Evolutionary conservation across 2,888 invertebrate species (phyloP).

Genomic region (Ommatoiulus sabulosus): DNA sequence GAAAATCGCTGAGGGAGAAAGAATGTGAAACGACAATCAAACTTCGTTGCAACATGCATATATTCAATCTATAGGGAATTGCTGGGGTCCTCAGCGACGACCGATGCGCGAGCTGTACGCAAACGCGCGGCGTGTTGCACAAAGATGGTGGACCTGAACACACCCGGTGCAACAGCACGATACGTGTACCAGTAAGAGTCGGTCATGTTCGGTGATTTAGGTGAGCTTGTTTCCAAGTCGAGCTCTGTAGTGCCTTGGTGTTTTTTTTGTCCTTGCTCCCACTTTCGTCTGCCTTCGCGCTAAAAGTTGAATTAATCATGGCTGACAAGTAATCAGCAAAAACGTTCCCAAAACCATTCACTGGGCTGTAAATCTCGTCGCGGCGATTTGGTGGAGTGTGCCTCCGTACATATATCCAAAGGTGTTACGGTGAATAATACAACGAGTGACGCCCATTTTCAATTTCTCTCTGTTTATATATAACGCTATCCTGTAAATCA

Average conservation of each 20-base stretch:
- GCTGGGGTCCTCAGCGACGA: too few species aligned
- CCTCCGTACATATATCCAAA: neutral
- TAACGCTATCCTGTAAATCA: slow-evolving; percentile 35
- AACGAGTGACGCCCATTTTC: slow-evolving; percentile 17
- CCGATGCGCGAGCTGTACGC: too few species aligned
- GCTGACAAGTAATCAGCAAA: slow-evolving; percentile 36
- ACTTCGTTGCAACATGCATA: neutral
- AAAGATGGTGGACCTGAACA: neutral
- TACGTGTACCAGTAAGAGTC: neutral
- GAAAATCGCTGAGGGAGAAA: neutral
- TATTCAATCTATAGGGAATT: neutral
- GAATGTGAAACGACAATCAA: neutral
- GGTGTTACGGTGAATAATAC: slow-evolving; percentile 35
- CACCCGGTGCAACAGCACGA: neutral
- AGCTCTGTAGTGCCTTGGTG: neutral
- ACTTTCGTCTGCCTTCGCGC: neutral
- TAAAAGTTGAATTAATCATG: neutral
- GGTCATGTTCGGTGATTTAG: neutral
- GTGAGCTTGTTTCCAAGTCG: neutral
- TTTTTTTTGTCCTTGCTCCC: neutral
- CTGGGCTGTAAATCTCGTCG: neutral
- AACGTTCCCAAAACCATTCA: slow-evolving; percentile 17
- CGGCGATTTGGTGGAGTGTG: neutral
- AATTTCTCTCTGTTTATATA: neutral
- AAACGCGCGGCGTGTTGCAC: neutral